Base-by-base conservation (phyloP, 1,140 invertebrate species). In the Pectinophora gossypiella region DNA sequence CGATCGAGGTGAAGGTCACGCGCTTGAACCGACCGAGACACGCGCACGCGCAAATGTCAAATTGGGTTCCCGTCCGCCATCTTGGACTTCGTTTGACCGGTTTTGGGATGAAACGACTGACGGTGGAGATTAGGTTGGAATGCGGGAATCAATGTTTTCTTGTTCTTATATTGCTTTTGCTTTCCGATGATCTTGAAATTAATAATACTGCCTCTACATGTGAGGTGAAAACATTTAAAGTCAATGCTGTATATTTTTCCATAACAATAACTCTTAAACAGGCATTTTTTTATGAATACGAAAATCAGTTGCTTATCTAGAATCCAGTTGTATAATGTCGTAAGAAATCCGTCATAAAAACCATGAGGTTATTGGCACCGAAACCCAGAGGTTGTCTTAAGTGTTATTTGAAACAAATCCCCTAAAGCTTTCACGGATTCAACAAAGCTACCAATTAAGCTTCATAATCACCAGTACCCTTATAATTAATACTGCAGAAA, bases 1-100 rank as follows among this genome's bases (percentile, higher is more conserved):
- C 65, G 60, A 80, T 74, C 59, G 68, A 80, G 76, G 81, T 82
- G 75, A 85, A 85, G 81, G 81, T 80, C 74, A 71, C 67, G 51
- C 52, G 55, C 59, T 20, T 19, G 42, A 10, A 16, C 16, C 36
- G 16, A 40, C 2, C 13, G 4, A 15, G 36, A 1, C 27, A n/a
- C 27, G 27, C 9, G 9, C 27, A 32, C 7, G 27, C 68, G 74
- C 74, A 72, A 82, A 81, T 82, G 69, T 73, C 76, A 75, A 73
- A 73, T 68, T 74, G 27, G 27, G 27, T 32, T 32, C 27, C 9
- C 27, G 2, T 1, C 27, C 36, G 76, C 77, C 77, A 77, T 79
- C 65, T 80, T 80, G 73, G 52, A 72, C 70, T 77, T 74, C 64
- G 65, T 68, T 64, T 54, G 62, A 76, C 73, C 68, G 73, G 70